Base-by-base conservation (phyloP, 2,113 vertebrate species). In the Saimiri boliviensis region DNA sequence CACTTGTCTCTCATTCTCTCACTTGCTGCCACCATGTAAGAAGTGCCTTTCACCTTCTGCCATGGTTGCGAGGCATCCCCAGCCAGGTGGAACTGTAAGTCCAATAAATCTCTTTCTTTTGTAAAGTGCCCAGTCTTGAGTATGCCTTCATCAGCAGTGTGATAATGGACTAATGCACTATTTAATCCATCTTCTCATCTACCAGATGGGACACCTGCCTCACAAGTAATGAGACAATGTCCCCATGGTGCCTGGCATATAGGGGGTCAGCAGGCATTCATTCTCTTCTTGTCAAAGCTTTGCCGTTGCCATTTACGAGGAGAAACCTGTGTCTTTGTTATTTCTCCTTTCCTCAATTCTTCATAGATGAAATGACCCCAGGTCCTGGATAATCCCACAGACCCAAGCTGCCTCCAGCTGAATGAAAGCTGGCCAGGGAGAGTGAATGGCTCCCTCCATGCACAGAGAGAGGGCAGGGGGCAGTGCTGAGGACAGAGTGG, bases 401-500 rank as follows among this genome's bases (percentile, higher is more conserved):
- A 49, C 30, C 37, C 0, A 0, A 92, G 45, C 47, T 81, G 40
- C 8, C 40, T n/a, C 3, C 56, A 49, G 30, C 19, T 0, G 0
- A 52, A 37, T 19, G 81, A 81, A 81, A 88, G 45, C 3, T 58
- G 35, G 11, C 3, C 47, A 11, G 0, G 0, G n/a, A 40, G 56
- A 81, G 60, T 2, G 7, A 60, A 45, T 3, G 7, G 20, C 71
- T 71, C 30, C 37, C n/a, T 77, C 52, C 9, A 17, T 2, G 0
- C 58, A 66, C 27, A 95, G 47, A 66, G 19, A 85, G 21, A 94
- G 19, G 25, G 11, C 47, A 83, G 37, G 74, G 25, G 40, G 32
- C 3, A 0, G 23, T 6, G 54, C 2, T 21, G 27, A 60, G 45
- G 82, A 56, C 8, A 40, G 3, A 32, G 23, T 47, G 35, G 7